Percentiles rank a stretch among this genome's conserved stretches.
phyloP scores from a whole-genome alignment of 2,888 invertebrate genomes.

The Schizaphis graminum region DNA sequence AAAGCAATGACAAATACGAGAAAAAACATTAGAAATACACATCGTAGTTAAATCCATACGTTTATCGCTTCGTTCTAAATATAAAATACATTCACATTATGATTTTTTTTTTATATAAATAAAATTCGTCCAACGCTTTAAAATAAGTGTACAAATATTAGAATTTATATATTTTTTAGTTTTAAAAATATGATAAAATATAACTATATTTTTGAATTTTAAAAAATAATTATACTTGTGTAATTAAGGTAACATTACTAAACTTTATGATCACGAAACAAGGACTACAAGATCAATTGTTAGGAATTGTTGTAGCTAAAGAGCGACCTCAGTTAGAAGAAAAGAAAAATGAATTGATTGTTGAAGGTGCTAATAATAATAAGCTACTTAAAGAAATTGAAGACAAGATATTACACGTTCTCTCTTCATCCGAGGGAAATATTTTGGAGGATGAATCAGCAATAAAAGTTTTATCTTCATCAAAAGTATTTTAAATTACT shows the following conservation, averaged over 20 bases:
- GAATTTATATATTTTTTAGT: not conserved
- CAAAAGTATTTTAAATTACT: constrained; percentile 75
- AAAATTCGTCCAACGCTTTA: not conserved
- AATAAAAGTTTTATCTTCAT: constrained; percentile 90
- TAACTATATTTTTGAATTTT: not conserved
- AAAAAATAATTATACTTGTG: not conserved
- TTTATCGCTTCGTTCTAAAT: not conserved
- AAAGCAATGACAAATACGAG: no score
- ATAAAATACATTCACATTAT: not conserved
- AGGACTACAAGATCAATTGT: constrained; percentile 91
- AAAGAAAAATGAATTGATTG: constrained; percentile 91
- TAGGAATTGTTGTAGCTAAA: constrained; percentile 88
- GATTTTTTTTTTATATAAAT: not conserved
- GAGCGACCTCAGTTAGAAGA: constrained; percentile 93
- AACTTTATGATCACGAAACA: constrained; percentile 97
- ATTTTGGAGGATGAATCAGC: constrained; percentile 96
- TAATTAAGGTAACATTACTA: constrained; percentile 81
- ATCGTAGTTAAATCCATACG: no score
- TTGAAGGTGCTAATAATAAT: constrained; percentile 92
- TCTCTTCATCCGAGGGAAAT: constrained; percentile 91
- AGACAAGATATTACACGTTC: constrained; percentile 91
- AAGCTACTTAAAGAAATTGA: constrained; percentile 91
- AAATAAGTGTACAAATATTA: not conserved
- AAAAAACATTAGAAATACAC: no score
- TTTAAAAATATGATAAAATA: not conserved